phyloP scores from a whole-genome alignment of 2,797 vertebrate genomes.

The Anguilla anguilla region DNA sequence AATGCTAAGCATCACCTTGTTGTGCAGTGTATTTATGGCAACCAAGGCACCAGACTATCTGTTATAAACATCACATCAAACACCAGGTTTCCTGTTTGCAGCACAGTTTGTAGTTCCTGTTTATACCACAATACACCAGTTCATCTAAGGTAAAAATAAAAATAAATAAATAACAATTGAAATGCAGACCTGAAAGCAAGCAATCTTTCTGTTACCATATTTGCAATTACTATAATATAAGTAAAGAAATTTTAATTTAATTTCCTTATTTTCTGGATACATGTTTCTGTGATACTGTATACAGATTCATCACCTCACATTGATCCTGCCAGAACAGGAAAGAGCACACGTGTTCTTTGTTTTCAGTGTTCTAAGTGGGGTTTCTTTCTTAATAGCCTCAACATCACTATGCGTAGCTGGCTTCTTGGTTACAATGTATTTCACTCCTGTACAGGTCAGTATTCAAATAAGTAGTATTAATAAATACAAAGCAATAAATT shows the following conservation, averaged over 20 bases:
- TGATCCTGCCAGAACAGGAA: no score
- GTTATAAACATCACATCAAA: not conserved
- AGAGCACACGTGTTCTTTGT: no score
- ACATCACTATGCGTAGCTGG: not conserved
- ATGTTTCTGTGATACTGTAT: no score
- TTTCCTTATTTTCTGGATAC: no score
- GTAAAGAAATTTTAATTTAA: no score
- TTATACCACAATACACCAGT: constrained; percentile 11
- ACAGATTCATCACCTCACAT: no score
- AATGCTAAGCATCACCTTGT: not conserved
- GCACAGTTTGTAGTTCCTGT: constrained; percentile 14
- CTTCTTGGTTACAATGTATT: not conserved
- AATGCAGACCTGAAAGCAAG: not conserved
- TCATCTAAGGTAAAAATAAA: constrained; percentile 1
- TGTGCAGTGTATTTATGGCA: not conserved
- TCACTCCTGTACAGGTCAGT: not conserved
- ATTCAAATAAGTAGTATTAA: not conserved
- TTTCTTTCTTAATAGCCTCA: no score
- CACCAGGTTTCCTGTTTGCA: constrained; percentile 12
- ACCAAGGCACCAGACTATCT: not conserved
- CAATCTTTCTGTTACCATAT: not conserved
- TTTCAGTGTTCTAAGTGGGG: no score
- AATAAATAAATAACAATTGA: not conserved
- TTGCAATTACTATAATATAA: not conserved
- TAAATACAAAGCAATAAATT: not conserved